Percentiles rank a stretch among this genome's conserved stretches.
Conservation (phyloP, 1,140 invertebrate species). For the Bombus affinis region DNA sequence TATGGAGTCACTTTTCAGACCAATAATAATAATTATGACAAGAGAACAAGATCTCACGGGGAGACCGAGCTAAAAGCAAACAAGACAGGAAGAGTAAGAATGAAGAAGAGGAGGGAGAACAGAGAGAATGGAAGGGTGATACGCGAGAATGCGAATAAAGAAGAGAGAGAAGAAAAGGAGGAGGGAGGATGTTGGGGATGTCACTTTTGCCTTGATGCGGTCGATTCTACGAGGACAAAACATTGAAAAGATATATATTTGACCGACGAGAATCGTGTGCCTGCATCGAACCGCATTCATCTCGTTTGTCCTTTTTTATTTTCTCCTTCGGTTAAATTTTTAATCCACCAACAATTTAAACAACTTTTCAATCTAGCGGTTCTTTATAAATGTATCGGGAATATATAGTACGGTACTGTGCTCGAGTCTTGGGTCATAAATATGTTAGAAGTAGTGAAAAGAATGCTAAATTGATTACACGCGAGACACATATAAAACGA, state of each 20-base stretch:
- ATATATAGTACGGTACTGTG: too few species aligned
- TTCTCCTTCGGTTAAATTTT: not conserved
- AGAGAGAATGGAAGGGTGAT: slow-evolving; percentile 3
- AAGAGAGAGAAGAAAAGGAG: not conserved
- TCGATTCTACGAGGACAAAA: not conserved
- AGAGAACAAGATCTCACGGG: too few species aligned
- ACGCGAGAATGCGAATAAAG: slow-evolving; percentile 43
- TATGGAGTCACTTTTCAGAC: too few species aligned
- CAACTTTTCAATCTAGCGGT: not conserved
- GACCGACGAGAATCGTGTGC: not conserved
- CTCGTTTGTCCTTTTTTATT: not conserved
- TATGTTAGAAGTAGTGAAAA: too few species aligned
- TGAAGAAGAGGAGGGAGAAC: slow-evolving; percentile 39
- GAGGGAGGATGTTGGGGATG: not conserved
- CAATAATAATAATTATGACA: too few species aligned
- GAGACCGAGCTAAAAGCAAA: slow-evolving; percentile 25
- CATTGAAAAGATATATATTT: not conserved
- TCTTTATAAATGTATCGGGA: too few species aligned
- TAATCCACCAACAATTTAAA: not conserved
- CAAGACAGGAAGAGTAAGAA: slow-evolving; percentile 58
- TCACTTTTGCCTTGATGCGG: slow-evolving; percentile 19
- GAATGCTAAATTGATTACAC: too few species aligned
- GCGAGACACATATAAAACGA: not conserved
- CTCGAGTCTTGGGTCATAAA: too few species aligned
- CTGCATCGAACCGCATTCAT: not conserved